phyloP scores from a whole-genome alignment of 2,113 vertebrate genomes.

The Camarhynchus parvulus region DNA sequence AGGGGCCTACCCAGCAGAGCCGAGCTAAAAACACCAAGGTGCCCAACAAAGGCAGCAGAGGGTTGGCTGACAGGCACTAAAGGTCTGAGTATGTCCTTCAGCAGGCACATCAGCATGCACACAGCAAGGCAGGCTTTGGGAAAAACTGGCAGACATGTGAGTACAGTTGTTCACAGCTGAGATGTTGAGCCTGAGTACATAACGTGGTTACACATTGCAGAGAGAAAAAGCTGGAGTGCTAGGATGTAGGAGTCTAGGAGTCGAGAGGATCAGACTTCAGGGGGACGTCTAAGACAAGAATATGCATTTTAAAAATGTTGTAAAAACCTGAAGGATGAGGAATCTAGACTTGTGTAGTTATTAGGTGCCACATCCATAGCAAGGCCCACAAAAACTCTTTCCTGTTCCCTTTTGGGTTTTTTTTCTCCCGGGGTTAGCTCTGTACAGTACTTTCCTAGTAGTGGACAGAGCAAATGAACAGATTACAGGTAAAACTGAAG shows the following conservation, averaged over 20 bases:
- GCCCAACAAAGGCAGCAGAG: not conserved
- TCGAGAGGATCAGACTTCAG: not conserved
- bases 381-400: not conserved
- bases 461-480: not conserved
- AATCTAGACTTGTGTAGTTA: not conserved
- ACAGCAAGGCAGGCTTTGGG: not conserved
- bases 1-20: not conserved
- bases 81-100: not conserved
- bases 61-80: not conserved
- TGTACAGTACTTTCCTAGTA: not conserved
- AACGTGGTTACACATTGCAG: not conserved
- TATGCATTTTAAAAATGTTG: not conserved
- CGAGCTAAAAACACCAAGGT: fast-evolving
- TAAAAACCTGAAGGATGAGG: not conserved
- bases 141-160: not conserved
- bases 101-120: not conserved
- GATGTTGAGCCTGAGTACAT: not conserved
- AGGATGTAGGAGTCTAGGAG: not conserved
- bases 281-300: not conserved
- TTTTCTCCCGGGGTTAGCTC: not conserved
- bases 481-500: not conserved
- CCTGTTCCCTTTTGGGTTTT: not conserved
- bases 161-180: not conserved
- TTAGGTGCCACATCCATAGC: not conserved
- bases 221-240: not conserved